phyloP scores from a whole-genome alignment of 2,797 vertebrate genomes.

The Pseudochaenichthys georgianus region DNA sequence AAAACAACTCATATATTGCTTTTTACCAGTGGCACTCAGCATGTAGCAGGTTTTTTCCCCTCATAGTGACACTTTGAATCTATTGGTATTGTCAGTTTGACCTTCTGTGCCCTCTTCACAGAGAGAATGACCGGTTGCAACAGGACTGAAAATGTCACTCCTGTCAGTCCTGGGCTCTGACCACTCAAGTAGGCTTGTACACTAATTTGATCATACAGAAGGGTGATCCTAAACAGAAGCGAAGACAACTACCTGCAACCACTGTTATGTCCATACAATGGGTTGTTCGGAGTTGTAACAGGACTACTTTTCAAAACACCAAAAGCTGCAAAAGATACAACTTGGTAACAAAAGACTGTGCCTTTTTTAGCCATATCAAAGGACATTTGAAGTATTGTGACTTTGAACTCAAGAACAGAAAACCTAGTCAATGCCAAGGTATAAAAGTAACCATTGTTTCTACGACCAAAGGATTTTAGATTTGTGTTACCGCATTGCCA shows the following conservation, averaged over 20 bases:
- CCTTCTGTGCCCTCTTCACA: slow-evolving; percentile 57
- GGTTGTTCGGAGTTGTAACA: slow-evolving; percentile 24
- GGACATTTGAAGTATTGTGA: slow-evolving; percentile 57
- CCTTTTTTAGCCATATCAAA: slow-evolving; percentile 51
- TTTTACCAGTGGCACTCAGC: slow-evolving; percentile 37
- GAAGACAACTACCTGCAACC: slow-evolving; percentile 18
- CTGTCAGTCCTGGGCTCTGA: slow-evolving; percentile 45
- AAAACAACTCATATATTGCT: slow-evolving; percentile 1
- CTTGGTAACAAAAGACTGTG: slow-evolving; percentile 1
- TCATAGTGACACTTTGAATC: slow-evolving; percentile 50
- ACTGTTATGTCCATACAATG: background rate
- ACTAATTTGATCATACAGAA: slow-evolving; percentile 40
- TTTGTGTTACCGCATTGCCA: slow-evolving; percentile 33
- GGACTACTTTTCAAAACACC: slow-evolving; percentile 41
- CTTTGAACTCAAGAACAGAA: slow-evolving; percentile 51
- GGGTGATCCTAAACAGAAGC: slow-evolving; percentile 14
- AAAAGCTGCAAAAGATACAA: slow-evolving; percentile 40
- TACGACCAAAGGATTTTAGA: slow-evolving; percentile 38
- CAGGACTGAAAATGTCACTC: slow-evolving; percentile 65
- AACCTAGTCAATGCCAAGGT: slow-evolving; percentile 29
- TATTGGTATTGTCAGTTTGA: slow-evolving; percentile 64
- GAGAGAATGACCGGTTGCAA: slow-evolving; percentile 38
- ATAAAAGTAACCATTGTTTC: slow-evolving; percentile 46
- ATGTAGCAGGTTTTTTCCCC: slow-evolving; percentile 39
- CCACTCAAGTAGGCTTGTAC: slow-evolving; percentile 27